A percentile compares a stretch with the other conserved stretches of the same genome.
Conservation (phyloP, 2,888 invertebrate genomes). For the Ernsta delagoae region DNA sequence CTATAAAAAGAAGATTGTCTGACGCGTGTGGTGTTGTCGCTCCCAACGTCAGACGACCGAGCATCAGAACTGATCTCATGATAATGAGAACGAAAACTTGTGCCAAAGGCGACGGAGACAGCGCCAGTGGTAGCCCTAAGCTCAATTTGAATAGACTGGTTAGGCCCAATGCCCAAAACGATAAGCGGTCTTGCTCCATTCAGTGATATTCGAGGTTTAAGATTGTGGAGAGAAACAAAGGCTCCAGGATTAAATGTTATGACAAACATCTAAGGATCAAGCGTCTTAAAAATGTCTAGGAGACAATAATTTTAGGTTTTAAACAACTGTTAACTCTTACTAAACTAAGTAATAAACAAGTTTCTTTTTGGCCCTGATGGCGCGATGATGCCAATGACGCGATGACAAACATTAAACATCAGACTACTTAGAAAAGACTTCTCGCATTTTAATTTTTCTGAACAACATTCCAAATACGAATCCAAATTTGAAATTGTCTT, state of each 20-base stretch:
- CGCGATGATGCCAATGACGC: too few relatives aligned
- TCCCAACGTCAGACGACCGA: conserved; percentile 94
- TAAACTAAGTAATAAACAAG: too few relatives aligned
- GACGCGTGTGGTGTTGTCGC: conserved; percentile 95
- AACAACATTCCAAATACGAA: too few relatives aligned
- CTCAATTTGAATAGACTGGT: conserved; percentile 79
- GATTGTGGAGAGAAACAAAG: conserved; percentile 33
- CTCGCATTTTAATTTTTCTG: too few relatives aligned
- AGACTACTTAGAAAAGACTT: too few relatives aligned
- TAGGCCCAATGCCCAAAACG: conserved; percentile 71
- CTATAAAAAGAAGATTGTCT: conserved; percentile 92
- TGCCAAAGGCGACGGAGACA: conserved; percentile 88
- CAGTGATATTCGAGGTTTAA: conserved; percentile 69
- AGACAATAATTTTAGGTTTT: neutral
- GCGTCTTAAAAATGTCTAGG: neutral
- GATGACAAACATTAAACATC: too few relatives aligned
- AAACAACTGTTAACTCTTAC: neutral
- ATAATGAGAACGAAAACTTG: conserved; percentile 94
- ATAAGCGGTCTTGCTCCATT: conserved; percentile 76
- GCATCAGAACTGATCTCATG: conserved; percentile 94
- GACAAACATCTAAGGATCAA: neutral
- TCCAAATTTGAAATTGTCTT: neutral
- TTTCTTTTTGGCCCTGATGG: neutral
- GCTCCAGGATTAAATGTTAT: conserved; percentile 3
- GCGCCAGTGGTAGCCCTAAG: conserved; percentile 82